These are phyloP conservation scores for Erpobdella octoculata DNA, from an alignment of 2,888 invertebrate genomes.

Conservation along the genomic window DNA sequence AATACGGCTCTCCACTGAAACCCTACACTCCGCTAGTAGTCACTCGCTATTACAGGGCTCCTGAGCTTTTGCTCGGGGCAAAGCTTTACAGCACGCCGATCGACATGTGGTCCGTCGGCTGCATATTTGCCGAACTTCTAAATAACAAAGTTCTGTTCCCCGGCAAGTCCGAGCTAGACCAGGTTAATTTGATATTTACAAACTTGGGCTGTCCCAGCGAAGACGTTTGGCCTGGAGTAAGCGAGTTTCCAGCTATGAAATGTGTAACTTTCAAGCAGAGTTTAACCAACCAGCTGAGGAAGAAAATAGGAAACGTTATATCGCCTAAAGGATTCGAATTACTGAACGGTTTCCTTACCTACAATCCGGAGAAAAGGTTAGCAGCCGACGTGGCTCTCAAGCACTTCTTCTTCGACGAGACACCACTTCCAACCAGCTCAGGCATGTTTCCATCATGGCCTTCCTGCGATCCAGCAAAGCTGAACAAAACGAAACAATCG, in stretches of 20 bases:
- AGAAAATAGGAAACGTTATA: slow-evolving; percentile 51
- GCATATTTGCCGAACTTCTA: slow-evolving; percentile 92
- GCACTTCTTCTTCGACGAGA: slow-evolving; percentile 71
- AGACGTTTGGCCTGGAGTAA: slow-evolving; percentile 88
- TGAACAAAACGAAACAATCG: too few species aligned
- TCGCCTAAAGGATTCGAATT: slow-evolving; percentile 61
- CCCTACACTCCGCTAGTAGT: slow-evolving; percentile 95
- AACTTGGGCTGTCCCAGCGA: slow-evolving; percentile 92
- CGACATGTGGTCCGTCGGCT: slow-evolving; percentile 94
- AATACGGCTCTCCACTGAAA: slow-evolving; percentile 92
- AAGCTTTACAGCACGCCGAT: slow-evolving; percentile 82
- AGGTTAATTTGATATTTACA: slow-evolving; percentile 85
- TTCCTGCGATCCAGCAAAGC: too few species aligned
- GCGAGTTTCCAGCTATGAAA: slow-evolving; percentile 79
- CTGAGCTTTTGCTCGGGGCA: slow-evolving; percentile 79
- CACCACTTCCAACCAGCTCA: slow-evolving; percentile 82
- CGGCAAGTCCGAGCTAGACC: slow-evolving; percentile 90
- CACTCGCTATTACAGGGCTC: slow-evolving; percentile 95
- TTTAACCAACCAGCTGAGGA: slow-evolving; percentile 50
- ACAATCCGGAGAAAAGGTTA: slow-evolving; percentile 76
- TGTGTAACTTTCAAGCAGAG: slow-evolving; percentile 87
- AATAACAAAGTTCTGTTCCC: slow-evolving; percentile 91
- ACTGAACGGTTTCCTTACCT: slow-evolving; percentile 74
- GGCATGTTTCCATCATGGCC: slow-evolving; percentile 99
- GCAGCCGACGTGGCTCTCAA: slow-evolving; percentile 80